Evolutionary conservation across 2,797 vertebrate genomes (phyloP).

Genomic region (Coranthus polyacanthus): DNA sequence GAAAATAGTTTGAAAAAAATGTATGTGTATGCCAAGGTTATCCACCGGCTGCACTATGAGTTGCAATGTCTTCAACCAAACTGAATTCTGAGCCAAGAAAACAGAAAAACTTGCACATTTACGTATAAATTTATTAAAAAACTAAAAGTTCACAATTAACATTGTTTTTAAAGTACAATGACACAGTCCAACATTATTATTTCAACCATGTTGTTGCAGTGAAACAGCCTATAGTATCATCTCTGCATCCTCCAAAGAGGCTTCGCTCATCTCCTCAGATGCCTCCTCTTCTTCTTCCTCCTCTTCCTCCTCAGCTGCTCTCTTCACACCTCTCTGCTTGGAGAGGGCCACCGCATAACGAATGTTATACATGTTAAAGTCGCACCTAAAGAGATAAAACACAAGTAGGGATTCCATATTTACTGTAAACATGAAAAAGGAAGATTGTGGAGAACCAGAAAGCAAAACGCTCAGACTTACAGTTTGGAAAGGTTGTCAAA

Average conservation of each 20-base stretch:
- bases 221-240: conserved; percentile 58
- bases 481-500: conserved; percentile 91
- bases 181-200: conserved; percentile 30
- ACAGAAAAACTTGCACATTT: conserved; percentile 12
- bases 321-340: conserved; percentile 90
- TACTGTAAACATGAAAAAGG: no score
- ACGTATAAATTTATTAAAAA: conserved; percentile 58
- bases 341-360: conserved; percentile 89
- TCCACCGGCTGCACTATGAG: no score
- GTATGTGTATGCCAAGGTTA: no score
- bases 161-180: conserved; percentile 28
- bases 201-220: not conserved
- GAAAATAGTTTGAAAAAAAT: no score
- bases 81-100: conserved; percentile 30
- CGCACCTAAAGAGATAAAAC: conserved; percentile 86
- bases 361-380: conserved; percentile 96
- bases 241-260: conserved; percentile 65
- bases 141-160: conserved; percentile 39
- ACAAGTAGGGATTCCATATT: no score
- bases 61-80: no score
- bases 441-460: not conserved
- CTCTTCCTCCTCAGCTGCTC: conserved; percentile 63
- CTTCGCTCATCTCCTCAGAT: conserved; percentile 74
- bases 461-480: conserved; percentile 74
- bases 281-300: conserved; percentile 77